Evolutionary conservation across 2,797 vertebrate species (phyloP), one percentile per base, ranked within the genome.

Genomic region (Cercopithecus mitis): DNA sequence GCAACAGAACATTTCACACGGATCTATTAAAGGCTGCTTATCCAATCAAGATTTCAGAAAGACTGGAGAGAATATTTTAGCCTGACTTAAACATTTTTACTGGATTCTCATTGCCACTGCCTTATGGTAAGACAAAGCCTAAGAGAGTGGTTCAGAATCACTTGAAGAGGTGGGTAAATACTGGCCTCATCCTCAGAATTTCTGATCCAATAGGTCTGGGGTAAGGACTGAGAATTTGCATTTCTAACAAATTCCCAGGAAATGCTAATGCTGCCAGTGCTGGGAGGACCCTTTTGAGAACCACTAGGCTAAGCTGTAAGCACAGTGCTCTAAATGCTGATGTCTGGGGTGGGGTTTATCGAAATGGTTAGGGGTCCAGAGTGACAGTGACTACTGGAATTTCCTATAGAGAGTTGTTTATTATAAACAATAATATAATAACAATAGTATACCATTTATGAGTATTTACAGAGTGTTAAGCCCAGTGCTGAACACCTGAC

Each of bases 1-100:
- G 84, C 96, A 91, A 96, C 57, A 86, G 25, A 90, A 96, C 61
- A n/a, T 95, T 98, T 97, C 39, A 88, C 76, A 82, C 87, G 19
- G 72, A 72, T 97, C 77, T 81, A 43, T 95, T 97, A 96, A 95
- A 96, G 81, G 91, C 84, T 87, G 93, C 91, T 95, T 92, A 67
- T 47, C 88, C 75, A 58, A 88, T 96, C 33, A 45, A 81, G 91
- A 97, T 97, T 97, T 96, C 0, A 0, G 94, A 94, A 96, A 95
- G 64, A 88, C 55, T 50, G 80, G 50, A 80, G 57, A 83, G 86
- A 22, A 41, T 91, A 86, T 52, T 97, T 96, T 9, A 17, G 73
- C 80, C 92, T 58, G 86, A 90, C 20, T 97, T 88, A 77, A 90
- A 7, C 36, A 80, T 94, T 96, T 90, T 55, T 93, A 92, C 95